Evolutionary conservation across 2,113 vertebrate species (phyloP).

Genomic region (Synodontis membranacea): DNA sequence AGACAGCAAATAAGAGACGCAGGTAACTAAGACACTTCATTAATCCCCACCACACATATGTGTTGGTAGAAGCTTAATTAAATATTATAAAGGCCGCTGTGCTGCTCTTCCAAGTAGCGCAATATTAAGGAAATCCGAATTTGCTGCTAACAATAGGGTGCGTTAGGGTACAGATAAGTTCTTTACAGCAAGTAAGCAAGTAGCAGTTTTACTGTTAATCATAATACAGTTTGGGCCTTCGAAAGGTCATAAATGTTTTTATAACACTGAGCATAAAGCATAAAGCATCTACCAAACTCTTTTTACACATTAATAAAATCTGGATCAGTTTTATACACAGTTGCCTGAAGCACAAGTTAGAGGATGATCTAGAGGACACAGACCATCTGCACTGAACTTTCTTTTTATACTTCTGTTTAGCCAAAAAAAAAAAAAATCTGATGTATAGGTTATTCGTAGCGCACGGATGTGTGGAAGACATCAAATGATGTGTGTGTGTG

Average conservation of each 20-base stretch:
- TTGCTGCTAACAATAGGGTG: background rate
- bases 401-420: background rate
- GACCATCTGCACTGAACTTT: background rate
- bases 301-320: background rate
- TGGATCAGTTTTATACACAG: background rate
- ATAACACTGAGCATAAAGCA: background rate
- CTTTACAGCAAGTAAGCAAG: background rate
- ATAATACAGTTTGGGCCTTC: background rate
- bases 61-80: background rate
- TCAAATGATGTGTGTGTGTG: background rate
- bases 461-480: background rate
- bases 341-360: background rate
- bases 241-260: background rate
- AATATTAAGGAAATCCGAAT: background rate
- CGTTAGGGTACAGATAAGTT: no score
- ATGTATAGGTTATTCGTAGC: background rate
- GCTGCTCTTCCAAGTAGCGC: background rate
- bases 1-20: background rate
- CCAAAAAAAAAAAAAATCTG: background rate
- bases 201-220: background rate
- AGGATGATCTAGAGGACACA: background rate
- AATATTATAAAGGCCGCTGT: background rate
- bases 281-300: background rate
- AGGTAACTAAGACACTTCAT: background rate
- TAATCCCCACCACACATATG: background rate